Evolutionary conservation across 2,113 vertebrate species (phyloP).

Genomic region (Callithrix jacchus): DNA sequence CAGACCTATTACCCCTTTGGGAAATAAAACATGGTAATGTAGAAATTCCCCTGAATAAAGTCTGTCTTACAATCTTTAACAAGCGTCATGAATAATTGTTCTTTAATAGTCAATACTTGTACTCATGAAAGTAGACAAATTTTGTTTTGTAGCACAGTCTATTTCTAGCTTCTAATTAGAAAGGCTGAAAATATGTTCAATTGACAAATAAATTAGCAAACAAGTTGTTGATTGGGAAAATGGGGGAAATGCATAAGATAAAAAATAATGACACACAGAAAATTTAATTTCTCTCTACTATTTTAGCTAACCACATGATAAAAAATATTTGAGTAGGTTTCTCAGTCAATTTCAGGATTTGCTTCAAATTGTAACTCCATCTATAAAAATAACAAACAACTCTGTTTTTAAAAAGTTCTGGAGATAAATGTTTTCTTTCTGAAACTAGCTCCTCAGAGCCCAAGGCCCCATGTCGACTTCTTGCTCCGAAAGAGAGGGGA

Average conservation of each 20-base stretch:
- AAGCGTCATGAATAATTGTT: not conserved
- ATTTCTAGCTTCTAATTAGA: slow-evolving; percentile 21
- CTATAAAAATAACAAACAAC: not conserved
- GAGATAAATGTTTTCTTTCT: not conserved
- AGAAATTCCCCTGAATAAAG: not conserved
- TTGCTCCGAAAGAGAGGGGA: not conserved
- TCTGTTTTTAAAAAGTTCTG: not conserved
- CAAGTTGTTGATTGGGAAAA: not conserved
- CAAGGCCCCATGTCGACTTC: not conserved
- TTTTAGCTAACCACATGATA: not conserved
- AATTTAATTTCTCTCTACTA: not conserved
- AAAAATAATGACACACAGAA: not conserved
- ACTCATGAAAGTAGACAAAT: not conserved
- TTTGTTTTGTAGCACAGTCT: not conserved
- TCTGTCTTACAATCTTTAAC: not conserved
- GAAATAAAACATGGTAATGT: not conserved
- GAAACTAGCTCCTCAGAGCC: not conserved
- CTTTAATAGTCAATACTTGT: not conserved
- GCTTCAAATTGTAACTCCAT: not conserved
- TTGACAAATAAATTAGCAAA: slow-evolving; percentile 14
- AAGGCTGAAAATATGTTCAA: not conserved
- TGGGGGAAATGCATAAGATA: not conserved
- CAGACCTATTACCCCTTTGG: not conserved
- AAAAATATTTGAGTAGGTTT: not conserved
- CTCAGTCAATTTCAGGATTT: not conserved